A percentile compares a stretch with the other conserved stretches of the same genome.
phyloP scores from a whole-genome alignment of 2,113 vertebrate species.

The Gallinago undulata region DNA sequence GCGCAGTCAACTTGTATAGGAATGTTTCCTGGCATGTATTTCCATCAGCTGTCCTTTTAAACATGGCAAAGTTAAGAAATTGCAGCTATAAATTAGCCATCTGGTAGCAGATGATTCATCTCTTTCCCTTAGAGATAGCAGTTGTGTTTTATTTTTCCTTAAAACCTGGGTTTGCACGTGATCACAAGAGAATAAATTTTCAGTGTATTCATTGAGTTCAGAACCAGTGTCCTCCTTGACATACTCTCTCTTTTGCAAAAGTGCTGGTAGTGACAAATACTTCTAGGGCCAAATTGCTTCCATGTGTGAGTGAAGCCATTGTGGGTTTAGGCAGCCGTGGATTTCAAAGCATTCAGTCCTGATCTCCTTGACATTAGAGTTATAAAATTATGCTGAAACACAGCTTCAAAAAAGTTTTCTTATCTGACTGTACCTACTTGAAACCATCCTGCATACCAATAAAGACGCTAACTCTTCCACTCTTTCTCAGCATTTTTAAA shows the following conservation, averaged over 20 bases:
- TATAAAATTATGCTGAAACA: background rate
- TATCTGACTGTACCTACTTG: background rate
- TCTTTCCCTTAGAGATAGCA: background rate
- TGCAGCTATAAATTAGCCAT: conserved; percentile 18
- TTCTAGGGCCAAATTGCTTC: background rate
- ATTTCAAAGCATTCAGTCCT: background rate
- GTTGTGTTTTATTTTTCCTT: background rate
- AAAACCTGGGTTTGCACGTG: background rate
- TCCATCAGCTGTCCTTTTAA: conserved; percentile 29
- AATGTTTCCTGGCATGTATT: background rate
- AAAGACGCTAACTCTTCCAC: background rate
- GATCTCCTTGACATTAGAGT: background rate
- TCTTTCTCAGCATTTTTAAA: background rate
- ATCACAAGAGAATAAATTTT: background rate
- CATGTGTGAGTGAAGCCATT: background rate
- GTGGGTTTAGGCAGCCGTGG: background rate
- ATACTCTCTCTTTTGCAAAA: background rate
- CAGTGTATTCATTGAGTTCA: background rate
- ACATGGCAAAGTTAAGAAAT: background rate
- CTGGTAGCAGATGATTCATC: conserved; percentile 28
- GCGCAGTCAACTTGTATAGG: background rate
- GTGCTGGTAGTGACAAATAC: background rate
- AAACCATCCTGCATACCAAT: background rate
- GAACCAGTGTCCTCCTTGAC: background rate
- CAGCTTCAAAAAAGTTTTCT: background rate